Conservation (phyloP, 64 coral and sea anemone genomes). For the Actinia equina region DNA sequence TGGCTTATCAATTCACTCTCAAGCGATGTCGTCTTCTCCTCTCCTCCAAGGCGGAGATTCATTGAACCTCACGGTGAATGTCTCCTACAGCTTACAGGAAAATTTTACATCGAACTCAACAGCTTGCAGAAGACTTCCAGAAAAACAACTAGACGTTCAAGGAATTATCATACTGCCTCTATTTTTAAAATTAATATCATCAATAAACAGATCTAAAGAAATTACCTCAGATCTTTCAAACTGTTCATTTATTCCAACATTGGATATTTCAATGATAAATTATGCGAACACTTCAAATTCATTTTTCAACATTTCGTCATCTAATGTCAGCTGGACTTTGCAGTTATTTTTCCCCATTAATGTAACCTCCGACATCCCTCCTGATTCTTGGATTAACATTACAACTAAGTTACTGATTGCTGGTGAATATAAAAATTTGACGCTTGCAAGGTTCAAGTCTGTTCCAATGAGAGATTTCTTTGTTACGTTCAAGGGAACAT, state of each 20-base stretch:
- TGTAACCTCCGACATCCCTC: constrained; percentile 23
- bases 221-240: constrained; percentile 60
- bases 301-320: constrained; percentile 23
- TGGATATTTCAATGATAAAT: constrained; percentile 3
- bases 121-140: constrained; percentile 40
- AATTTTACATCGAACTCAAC: constrained; percentile 34
- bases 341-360: constrained; percentile 12
- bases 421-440: constrained; percentile 6
- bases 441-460: constrained; percentile 39
- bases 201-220: neutral
- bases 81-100: constrained; percentile 29
- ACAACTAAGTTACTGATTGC: constrained; percentile 21
- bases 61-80: constrained; percentile 52
- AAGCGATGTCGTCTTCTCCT: neutral
- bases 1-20: constrained; percentile 32
- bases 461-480: constrained; percentile 27
- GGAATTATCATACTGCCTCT: neutral
- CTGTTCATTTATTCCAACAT: constrained; percentile 35
- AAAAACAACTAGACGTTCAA: neutral
- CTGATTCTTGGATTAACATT: constrained; percentile 44
- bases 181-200: neutral
- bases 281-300: neutral
- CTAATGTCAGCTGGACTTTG: constrained; percentile 65
- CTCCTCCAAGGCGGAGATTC: constrained; percentile 56
- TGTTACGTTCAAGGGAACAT: constrained; percentile 37